Evolutionary conservation across 1,140 invertebrate genomes (phyloP).

Genomic region (Lucilia cuprina): DNA sequence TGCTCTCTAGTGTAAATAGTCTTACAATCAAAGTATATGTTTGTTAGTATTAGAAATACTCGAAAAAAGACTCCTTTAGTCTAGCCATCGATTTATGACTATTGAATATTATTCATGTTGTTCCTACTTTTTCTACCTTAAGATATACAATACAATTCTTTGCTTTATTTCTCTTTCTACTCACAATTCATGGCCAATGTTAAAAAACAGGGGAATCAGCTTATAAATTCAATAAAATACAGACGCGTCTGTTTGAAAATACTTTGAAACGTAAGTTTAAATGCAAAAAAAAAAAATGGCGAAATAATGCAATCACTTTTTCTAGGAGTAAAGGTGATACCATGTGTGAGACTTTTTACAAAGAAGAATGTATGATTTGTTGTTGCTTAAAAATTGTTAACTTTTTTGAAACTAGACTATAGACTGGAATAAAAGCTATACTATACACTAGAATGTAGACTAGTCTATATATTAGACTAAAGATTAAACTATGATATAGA

Average conservation of each 20-base stretch:
- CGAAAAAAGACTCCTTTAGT: neutral
- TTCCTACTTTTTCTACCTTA: neutral
- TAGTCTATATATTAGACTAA: too few relatives aligned
- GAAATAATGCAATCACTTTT: too few relatives aligned
- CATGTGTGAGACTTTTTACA: neutral
- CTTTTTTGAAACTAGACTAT: too few relatives aligned
- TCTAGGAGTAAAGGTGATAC: neutral
- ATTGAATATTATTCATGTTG: neutral
- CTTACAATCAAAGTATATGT: too few relatives aligned
- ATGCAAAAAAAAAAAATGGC: too few relatives aligned
- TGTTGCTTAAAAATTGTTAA: neutral
- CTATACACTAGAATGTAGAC: too few relatives aligned
- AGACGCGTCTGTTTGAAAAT: conserved; percentile 3
- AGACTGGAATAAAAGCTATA: too few relatives aligned
- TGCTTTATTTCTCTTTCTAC: neutral
- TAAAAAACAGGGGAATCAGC: neutral
- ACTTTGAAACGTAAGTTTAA: neutral
- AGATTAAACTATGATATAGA: too few relatives aligned
- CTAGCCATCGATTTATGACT: neutral
- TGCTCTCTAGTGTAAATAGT: too few relatives aligned
- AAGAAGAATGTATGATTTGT: neutral
- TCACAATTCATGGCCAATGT: conserved; percentile 1
- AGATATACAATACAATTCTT: neutral
- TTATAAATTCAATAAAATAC: conserved; percentile 9
- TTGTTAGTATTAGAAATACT: too few relatives aligned